A percentile compares a stretch with the other conserved stretches of the same genome.
Conservation (phyloP, 35 echinoderm and acorn worm genomes). For the Ophiothrix spiculata region DNA sequence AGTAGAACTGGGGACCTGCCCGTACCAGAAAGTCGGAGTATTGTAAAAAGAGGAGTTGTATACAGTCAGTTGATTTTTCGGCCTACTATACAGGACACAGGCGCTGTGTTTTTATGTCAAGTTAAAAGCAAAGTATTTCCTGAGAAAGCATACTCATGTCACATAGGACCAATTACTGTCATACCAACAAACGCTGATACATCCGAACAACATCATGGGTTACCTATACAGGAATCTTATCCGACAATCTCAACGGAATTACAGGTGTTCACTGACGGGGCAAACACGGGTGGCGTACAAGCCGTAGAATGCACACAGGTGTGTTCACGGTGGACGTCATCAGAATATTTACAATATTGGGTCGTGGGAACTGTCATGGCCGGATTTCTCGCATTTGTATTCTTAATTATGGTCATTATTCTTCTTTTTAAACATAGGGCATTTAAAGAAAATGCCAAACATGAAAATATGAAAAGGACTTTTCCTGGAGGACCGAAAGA, state of each 20-base stretch:
- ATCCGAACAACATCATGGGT: neutral
- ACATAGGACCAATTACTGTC: neutral
- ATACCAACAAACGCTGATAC: neutral
- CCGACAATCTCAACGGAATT: neutral
- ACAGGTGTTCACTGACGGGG: neutral
- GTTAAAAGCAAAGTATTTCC: neutral
- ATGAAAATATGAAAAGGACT: neutral
- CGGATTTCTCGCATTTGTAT: neutral
- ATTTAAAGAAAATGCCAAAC: neutral
- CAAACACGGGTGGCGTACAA: neutral
- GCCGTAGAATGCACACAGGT: neutral
- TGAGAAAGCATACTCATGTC: neutral
- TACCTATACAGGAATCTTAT: neutral
- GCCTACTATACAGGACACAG: neutral
- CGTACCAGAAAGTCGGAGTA: neutral
- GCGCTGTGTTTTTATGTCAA: neutral
- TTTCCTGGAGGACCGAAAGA: neutral
- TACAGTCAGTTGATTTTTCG: neutral
- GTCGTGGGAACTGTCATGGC: neutral
- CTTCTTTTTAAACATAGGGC: neutral
- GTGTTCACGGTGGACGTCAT: neutral
- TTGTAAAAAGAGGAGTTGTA: neutral
- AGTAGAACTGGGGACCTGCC: neutral
- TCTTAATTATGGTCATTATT: neutral
- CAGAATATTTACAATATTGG: neutral